Evolutionary conservation across 2,113 vertebrate species (phyloP).

Genomic region (Anhinga rufa): DNA sequence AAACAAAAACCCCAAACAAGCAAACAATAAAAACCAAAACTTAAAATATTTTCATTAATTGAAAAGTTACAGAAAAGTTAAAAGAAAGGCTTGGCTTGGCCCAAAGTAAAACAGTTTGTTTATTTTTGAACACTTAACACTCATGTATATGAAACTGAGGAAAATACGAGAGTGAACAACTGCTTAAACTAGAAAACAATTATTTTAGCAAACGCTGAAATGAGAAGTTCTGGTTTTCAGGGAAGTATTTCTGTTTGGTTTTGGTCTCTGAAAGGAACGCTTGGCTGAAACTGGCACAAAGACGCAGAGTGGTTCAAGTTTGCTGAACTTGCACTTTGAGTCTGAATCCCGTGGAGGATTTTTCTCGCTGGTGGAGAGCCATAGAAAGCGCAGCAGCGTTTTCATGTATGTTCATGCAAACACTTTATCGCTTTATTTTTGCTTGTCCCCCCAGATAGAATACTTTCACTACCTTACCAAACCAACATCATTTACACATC

Average conservation of each 20-base stretch:
- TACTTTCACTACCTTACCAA: slow-evolving; percentile 8
- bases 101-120: not conserved
- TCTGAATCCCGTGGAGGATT: not conserved
- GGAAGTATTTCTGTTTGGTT: slow-evolving; percentile 27
- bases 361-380: not conserved
- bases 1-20: no score
- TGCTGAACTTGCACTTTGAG: slow-evolving; percentile 14
- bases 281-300: slow-evolving; percentile 47
- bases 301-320: not conserved
- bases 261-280: not conserved
- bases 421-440: not conserved
- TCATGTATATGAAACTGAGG: not conserved
- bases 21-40: no score
- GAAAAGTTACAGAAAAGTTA: not conserved
- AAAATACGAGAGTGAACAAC: not conserved
- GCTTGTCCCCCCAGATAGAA: slow-evolving; percentile 10
- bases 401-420: not conserved
- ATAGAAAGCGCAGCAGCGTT: not conserved
- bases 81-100: not conserved
- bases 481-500: slow-evolving; percentile 50
- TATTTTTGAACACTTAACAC: not conserved
- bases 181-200: not conserved
- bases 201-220: not conserved
- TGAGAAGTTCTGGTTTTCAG: not conserved
- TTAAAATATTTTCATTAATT: no score